A percentile compares a stretch with the other conserved stretches of the same genome.
Conservation (phyloP, 2,113 vertebrate species). For the Atractosteus spatula region DNA sequence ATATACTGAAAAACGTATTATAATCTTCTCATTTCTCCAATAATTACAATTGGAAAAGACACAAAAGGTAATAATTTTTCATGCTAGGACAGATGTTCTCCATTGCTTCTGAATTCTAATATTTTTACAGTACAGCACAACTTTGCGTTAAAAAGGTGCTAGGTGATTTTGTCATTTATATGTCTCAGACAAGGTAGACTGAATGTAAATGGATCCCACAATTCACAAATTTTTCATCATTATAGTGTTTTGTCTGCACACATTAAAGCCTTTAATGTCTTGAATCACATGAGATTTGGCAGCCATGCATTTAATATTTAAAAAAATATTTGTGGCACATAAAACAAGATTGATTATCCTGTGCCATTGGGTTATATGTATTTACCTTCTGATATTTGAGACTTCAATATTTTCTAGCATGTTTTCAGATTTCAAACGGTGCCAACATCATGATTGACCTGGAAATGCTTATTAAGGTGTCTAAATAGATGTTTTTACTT, state of each 20-base stretch:
- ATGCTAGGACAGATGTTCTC: too few species aligned
- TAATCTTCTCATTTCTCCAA: too few species aligned
- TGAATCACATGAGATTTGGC: constrained; percentile 15
- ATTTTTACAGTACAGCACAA: constrained; percentile 2
- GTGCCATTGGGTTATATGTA: constrained; percentile 18
- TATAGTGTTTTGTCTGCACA: constrained; percentile 21
- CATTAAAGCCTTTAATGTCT: constrained; percentile 21
- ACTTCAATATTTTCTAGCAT: constrained; percentile 16
- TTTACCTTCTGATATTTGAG: constrained; percentile 23
- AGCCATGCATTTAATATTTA: constrained; percentile 6
- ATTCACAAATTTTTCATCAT: constrained; percentile 31
- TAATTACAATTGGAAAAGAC: too few species aligned
- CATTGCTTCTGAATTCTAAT: not conserved
- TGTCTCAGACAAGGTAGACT: not conserved
- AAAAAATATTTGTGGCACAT: constrained; percentile 29
- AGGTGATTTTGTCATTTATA: not conserved
- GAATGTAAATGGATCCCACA: constrained; percentile 14
- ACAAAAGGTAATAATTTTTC: too few species aligned
- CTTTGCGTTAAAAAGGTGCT: not conserved
- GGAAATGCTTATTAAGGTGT: constrained; percentile 9
- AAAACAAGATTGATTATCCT: constrained; percentile 19
- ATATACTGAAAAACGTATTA: too few species aligned
- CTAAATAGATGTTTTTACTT: too few species aligned
- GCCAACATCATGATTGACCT: not conserved
- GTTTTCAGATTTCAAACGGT: constrained; percentile 26